Evolutionary conservation across 1,140 invertebrate genomes (phyloP), one percentile per base, ranked within the genome.

Genomic region (Drosophila subpulchrella): DNA sequence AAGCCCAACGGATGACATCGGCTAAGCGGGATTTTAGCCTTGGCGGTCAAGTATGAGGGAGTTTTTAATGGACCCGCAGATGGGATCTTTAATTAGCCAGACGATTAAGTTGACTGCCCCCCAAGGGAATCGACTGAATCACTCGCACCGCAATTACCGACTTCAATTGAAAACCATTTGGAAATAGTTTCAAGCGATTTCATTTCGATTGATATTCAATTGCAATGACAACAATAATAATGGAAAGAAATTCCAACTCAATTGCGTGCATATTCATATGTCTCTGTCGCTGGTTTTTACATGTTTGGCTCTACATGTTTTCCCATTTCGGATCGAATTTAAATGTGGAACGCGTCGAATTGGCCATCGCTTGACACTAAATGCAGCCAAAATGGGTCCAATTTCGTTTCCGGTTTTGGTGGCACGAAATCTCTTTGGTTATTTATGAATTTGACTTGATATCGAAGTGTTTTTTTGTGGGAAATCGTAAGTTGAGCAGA

Each of bases 251-350:
- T 74, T 75, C 77, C 57, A 61, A 38, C 51, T 58, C 66, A 72
- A 79, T 77, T 68, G 77, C 81, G 61, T 84, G 81, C 76, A 85
- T 84, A 81, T 84, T 80, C 76, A 80, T 84, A 56, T 63, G 46
- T 54, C 34, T 15, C 36, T 63, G 42, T 32, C 20, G 55, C 42
- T 32, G 51, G 7, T 20, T 38, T 20, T 38, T 24, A 13, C 51
- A 54, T 54, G 51, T 54, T 59, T 47, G 39, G 60, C 41, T 68
- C 63, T 68, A 63, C 74, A 82, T 81, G 78, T 72, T 80, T 85
- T 76, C 15, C 70, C 57, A 46, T 51, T 75, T 44, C 30, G 47
- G 53, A 30, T 48, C 36, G 53, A 56, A 65, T 83, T 81, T 81
- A 68, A 70, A 84, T 85, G 81, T 77, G 73, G 66, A 79, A 85